phyloP scores from a whole-genome alignment of 2,888 invertebrate species.

The Philhelius pedissequus region DNA sequence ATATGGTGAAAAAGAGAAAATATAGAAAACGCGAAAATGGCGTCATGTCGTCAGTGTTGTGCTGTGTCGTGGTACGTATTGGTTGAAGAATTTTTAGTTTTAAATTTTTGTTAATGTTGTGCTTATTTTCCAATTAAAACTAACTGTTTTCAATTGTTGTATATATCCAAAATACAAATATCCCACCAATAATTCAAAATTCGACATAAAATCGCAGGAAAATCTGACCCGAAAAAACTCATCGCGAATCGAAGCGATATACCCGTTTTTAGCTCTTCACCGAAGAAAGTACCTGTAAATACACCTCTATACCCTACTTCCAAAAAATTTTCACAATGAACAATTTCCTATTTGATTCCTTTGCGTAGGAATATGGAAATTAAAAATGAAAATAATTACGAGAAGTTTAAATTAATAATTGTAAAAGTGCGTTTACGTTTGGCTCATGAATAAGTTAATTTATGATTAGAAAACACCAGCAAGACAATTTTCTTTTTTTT shows the following conservation, averaged over 20 bases:
- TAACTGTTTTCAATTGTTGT: conserved; percentile 38
- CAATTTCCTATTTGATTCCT: conserved; percentile 34
- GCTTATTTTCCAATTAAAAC: conserved; percentile 36
- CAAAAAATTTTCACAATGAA: conserved; percentile 56
- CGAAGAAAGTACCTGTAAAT: conserved; percentile 41
- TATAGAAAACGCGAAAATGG: conserved; percentile 83
- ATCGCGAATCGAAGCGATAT: conserved; percentile 5
- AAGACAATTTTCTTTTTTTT: conserved; percentile 30
- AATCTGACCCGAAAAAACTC: conserved; percentile 37
- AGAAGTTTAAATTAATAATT: neutral
- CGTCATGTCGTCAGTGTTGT: conserved; percentile 97
- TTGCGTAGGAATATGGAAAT: neutral
- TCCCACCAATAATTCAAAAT: neutral
- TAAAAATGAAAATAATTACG: conserved; percentile 20
- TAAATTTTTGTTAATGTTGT: conserved; percentile 23
- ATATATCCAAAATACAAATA: neutral
- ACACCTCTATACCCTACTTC: conserved; percentile 32
- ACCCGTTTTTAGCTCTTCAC: conserved; percentile 32
- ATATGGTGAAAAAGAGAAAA: conserved; percentile 56
- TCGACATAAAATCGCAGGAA: neutral
- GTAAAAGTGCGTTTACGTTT: neutral
- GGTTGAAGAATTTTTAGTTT: conserved; percentile 52
- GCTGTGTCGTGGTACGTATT: conserved; percentile 96
- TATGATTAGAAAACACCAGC: conserved; percentile 17
- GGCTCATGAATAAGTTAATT: neutral